Conservation (phyloP, 1,140 invertebrate genomes). For the Laupala kohalensis region DNA sequence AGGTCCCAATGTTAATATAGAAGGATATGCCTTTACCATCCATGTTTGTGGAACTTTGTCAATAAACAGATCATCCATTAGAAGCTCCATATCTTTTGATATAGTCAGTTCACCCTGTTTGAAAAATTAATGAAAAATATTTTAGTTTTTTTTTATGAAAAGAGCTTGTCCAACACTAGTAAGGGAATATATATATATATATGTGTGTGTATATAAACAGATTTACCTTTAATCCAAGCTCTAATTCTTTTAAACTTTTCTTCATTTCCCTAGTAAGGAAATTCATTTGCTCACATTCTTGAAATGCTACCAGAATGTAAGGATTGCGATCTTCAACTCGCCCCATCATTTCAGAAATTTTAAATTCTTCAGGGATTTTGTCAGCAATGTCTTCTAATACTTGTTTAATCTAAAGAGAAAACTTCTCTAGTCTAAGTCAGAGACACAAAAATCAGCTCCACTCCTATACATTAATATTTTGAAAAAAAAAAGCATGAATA, state of each 20-base stretch:
- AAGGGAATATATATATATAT: too few species aligned
- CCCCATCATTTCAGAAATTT: constrained; percentile 69
- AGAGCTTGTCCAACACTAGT: too few species aligned
- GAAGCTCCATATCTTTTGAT: constrained; percentile 78
- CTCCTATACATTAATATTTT: neutral
- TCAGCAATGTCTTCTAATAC: constrained; percentile 80
- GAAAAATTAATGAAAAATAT: constrained; percentile 12
- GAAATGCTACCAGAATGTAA: constrained; percentile 85
- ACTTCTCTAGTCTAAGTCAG: neutral
- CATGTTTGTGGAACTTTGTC: constrained; percentile 74
- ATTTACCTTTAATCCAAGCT: constrained; percentile 70
- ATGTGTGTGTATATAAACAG: too few species aligned
- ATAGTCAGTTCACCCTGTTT: constrained; percentile 80
- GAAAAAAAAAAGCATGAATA: neutral
- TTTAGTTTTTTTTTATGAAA: too few species aligned
- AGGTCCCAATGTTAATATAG: constrained; percentile 61
- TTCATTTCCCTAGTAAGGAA: constrained; percentile 64
- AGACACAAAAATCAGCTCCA: neutral
- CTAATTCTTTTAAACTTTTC: constrained; percentile 69
- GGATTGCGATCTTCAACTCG: constrained; percentile 84
- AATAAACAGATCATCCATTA: constrained; percentile 72
- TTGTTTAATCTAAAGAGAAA: constrained; percentile 45
- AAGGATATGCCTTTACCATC: constrained; percentile 79
- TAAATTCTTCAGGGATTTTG: constrained; percentile 80
- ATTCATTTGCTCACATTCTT: constrained; percentile 95